Evolutionary conservation across 2,888 invertebrate species (phyloP), one percentile per base, ranked within the genome.

Genomic region (Tetragonisca angustula): DNA sequence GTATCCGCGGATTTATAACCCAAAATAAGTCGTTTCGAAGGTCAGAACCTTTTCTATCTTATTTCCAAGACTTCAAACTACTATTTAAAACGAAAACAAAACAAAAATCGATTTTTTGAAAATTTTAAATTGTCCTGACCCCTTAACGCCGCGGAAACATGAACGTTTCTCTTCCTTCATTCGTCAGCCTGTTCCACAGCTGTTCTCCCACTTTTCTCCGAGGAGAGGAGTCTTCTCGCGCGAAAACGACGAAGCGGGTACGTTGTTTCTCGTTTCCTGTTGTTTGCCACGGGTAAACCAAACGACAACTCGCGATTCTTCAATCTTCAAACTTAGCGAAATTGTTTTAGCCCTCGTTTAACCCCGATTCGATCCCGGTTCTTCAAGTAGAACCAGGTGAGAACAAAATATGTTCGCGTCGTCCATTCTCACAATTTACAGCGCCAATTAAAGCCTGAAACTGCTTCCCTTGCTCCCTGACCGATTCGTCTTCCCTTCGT

Each of bases 71-170:
- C 27, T 27, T 27, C 27, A 2, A 27, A 27, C 27, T 27, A 27
- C 27, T 27, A 27, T 27, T 27, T 27, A 27, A 27, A 27, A 27
- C 27, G 2, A 27, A 27, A 27, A n/a, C n/a, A n/a, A n/a, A n/a
- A n/a, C n/a, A n/a, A 27, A 27, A 1, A 2, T 27, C 27, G 27
- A 27, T 27, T 27, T 0, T 27, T 27, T 27, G 27, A 27, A 27
- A 27, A 27, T 2, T 27, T 27, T 2, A 27, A 0, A 27, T 2
- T 27, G 27, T 27, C 27, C 27, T 27, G 27, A 27, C 2, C 27
- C 27, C 27, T 27, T 27, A 27, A 27, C 87, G 83, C 67, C 80
- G 69, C 56, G 59, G 59, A 67, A 76, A 77, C 73, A 6, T 15
- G 17, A 61, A 17, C 9, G 9, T 27, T 19, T 24, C n/a, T 13